phyloP scores from a whole-genome alignment of 2,797 vertebrate genomes.

The Catamblyrhynchus diadema region DNA sequence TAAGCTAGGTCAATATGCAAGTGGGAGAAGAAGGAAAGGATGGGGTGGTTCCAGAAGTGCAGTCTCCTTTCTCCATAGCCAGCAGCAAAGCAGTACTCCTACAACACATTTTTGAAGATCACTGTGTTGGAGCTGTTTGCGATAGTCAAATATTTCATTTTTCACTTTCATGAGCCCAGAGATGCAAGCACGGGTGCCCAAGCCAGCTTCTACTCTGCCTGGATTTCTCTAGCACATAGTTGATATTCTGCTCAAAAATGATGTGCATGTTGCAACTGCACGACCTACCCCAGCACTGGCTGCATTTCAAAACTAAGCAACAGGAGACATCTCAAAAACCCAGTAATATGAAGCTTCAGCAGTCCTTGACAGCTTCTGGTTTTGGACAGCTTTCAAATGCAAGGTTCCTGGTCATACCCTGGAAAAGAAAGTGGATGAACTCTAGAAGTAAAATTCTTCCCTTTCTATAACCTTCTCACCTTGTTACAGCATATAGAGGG shows the following conservation, averaged over 20 bases:
- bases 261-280: conserved; percentile 47
- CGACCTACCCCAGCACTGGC: conserved; percentile 54
- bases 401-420: not conserved
- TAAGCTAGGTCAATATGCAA: conserved; percentile 35
- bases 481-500: not conserved
- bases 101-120: conserved; percentile 54
- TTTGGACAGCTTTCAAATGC: not conserved
- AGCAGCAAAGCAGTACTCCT: not conserved
- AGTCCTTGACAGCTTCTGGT: not conserved
- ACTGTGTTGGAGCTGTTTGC: conserved; percentile 53
- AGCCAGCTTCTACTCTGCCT: conserved; percentile 53
- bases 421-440: not conserved
- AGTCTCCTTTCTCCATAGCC: not conserved
- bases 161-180: conserved; percentile 55
- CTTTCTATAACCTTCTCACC: not conserved
- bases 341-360: not conserved
- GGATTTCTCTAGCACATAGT: conserved; percentile 20
- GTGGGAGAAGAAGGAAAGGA: not conserved
- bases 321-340: conserved; percentile 32
- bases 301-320: conserved; percentile 47
- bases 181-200: conserved; percentile 23
- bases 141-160: conserved; percentile 59
- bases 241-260: conserved; percentile 34
- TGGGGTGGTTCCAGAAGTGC: conserved; percentile 4
- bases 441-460: not conserved